Evolutionary conservation across 2,888 invertebrate genomes (phyloP), one percentile per base, ranked within the genome.

Genomic region (Standfussiana lucernea): DNA sequence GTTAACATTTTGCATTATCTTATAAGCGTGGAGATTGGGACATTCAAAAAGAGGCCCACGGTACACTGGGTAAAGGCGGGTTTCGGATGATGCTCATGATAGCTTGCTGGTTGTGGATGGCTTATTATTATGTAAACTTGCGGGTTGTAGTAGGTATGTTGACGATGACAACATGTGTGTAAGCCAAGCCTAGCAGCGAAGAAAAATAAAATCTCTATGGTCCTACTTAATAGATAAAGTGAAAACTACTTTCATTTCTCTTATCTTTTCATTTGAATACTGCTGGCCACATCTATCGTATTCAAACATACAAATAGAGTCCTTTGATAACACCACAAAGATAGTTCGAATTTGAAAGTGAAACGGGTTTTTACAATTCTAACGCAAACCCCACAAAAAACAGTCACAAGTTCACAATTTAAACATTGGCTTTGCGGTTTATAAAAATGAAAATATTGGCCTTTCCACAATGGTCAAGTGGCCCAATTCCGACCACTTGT

Each of bases 401-500:
- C n/a, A n/a, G n/a, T n/a, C 21, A 35, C 28, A 32, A 32, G 21
- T 32, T 18, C 40, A 21, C 13, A 32, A 21, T 13, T 32, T 15
- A 37, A 78, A 66, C 24, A 28, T 28, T 32, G 37, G 56, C 79
- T 68, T 64, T 2, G 3, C 1, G 13, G 24, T 66, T 11, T 2
- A 77, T 13, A 56, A 59, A 37, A 40, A 40, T 8, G 15, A 69
- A 47, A 50, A 32, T 42, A n/a, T 68, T 56, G 50, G 47, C 35
- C 45, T 28, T 35, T 59, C 35, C 65, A 70, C 76, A 76, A 56
- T 65, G 64, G 77, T 65, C 75, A 69, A 77, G 37, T 72, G 65
- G 74, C 78, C 88, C 84, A 90, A 87, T 77, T 76, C 50, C n/a
- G 56, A 65, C 79, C 79, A 82, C 73, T 82, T 80, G 89, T 87